Base-by-base conservation (phyloP, 2,888 invertebrate genomes). In the Patella depressa region DNA sequence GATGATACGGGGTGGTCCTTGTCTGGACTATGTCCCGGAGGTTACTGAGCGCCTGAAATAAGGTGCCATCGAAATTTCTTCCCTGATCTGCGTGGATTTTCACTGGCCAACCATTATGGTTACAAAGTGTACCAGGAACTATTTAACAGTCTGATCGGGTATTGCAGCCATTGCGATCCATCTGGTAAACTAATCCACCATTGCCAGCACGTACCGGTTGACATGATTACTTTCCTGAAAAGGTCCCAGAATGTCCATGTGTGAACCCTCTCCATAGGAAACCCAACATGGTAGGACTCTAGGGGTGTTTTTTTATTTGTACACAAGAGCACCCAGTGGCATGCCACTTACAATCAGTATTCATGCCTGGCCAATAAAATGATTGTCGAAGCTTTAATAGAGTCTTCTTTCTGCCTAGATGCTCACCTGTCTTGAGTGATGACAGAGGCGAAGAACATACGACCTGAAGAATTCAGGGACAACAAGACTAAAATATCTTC, bases 101-200 rank as follows among this genome's bases (percentile, higher is more conserved):
- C 76, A 24, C 71, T 70, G 5, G 55, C 76, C 17, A 55, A 55
- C n/a, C 17, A n/a, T 17, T 53, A n/a, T 12, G 71, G 74, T 7
- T 70, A 15, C 15, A 14, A 3, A 73, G 73, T 71, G n/a, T 74
- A 15, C 14, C 24, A 34, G 55, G 53, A 29, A 19, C 71, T 59
- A 3, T 57, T 29, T 24, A 24, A 24, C 24, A 24, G 24, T 24
- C 24, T 24, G 24, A 24, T 24, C 0, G 24, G 24, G 24, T 1
- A 24, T 24, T 24, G 24, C 24, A 24, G 24, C 24, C 24, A 24
- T 24, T 24, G 24, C 24, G 24, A 24, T 24, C 24, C 24, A 24
- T 24, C 24, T 24, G 24, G 24, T 24, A 24, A 24, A 24, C 24
- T 24, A 24, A 24, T 24, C 24, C 24, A 24, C 24, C 24, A 24